Evolutionary conservation across 2,888 invertebrate genomes (phyloP).

Genomic region (Kryphioiulus occultus): DNA sequence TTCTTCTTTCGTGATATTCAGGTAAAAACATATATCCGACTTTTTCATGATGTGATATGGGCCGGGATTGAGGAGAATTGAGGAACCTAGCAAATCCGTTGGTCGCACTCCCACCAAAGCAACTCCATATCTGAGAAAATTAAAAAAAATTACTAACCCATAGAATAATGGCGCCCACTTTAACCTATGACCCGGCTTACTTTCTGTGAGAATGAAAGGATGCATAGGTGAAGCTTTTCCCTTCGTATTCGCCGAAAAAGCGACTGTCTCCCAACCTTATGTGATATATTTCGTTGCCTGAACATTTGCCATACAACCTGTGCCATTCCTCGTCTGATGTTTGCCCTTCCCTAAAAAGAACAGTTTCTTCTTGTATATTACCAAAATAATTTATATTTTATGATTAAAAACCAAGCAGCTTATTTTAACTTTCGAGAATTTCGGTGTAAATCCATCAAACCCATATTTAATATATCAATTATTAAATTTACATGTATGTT

Average conservation of each 20-base stretch:
- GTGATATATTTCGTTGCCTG: slow-evolving; percentile 99
- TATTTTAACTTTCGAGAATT: background rate
- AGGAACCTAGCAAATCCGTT: slow-evolving; percentile 89
- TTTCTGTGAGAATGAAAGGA: slow-evolving; percentile 99
- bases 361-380: background rate
- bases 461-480: too few species aligned
- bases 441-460: too few species aligned
- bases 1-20: slow-evolving; percentile 98
- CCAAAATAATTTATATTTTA: slow-evolving; percentile 10
- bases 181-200: slow-evolving; percentile 65
- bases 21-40: slow-evolving; percentile 96
- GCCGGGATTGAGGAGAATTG: slow-evolving; percentile 95
- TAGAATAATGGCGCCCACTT: background rate
- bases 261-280: slow-evolving; percentile 92
- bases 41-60: slow-evolving; percentile 97
- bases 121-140: slow-evolving; percentile 81
- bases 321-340: slow-evolving; percentile 98
- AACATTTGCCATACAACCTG: slow-evolving; percentile 95
- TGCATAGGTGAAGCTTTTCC: slow-evolving; percentile 99
- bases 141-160: background rate
- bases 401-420: background rate
- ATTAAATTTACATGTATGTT: too few species aligned
- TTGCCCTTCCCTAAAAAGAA: slow-evolving; percentile 80
- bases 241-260: slow-evolving; percentile 98
- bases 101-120: slow-evolving; percentile 95